These are phyloP conservation scores for Mesitornis unicolor DNA, from an alignment of 2,113 vertebrate genomes.

Conservation along the genomic window DNA sequence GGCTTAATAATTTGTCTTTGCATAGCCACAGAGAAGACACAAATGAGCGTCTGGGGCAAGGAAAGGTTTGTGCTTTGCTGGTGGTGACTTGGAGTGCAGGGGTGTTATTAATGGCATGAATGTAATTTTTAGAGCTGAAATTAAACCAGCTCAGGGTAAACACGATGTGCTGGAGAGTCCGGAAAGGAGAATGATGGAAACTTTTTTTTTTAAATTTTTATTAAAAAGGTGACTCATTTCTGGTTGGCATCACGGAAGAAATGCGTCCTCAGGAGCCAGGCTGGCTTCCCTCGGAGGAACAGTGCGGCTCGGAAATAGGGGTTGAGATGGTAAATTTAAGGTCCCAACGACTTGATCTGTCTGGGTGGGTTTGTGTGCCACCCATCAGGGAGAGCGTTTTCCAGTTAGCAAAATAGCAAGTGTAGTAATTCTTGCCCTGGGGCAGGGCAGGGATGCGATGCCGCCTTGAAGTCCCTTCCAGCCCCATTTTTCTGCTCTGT, in stretches of 20 bases:
- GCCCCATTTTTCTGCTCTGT: neutral
- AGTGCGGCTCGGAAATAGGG: neutral
- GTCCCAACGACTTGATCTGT: neutral
- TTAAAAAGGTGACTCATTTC: constrained; percentile 33
- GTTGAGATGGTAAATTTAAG: neutral
- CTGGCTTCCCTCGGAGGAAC: neutral
- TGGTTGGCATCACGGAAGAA: constrained; percentile 29
- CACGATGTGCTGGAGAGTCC: neutral
- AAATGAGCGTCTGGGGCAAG: neutral
- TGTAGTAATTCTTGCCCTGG: neutral
- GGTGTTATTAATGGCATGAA: accelerated
- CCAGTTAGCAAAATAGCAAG: neutral
- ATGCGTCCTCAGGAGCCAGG: neutral
- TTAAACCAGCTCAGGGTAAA: neutral
- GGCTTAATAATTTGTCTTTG: neutral
- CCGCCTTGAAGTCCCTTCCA: constrained; percentile 28
- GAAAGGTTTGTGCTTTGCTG: neutral
- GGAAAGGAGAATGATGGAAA: neutral
- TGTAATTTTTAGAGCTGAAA: neutral
- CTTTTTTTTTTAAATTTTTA: neutral
- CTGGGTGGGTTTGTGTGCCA: constrained; percentile 12
- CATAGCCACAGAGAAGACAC: neutral
- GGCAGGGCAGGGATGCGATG: neutral
- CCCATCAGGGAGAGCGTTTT: neutral
- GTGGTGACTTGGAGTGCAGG: accelerated